Evolutionary conservation across 2,888 invertebrate genomes (phyloP), one percentile per base, ranked within the genome.

Genomic region (Myathropa florea): DNA sequence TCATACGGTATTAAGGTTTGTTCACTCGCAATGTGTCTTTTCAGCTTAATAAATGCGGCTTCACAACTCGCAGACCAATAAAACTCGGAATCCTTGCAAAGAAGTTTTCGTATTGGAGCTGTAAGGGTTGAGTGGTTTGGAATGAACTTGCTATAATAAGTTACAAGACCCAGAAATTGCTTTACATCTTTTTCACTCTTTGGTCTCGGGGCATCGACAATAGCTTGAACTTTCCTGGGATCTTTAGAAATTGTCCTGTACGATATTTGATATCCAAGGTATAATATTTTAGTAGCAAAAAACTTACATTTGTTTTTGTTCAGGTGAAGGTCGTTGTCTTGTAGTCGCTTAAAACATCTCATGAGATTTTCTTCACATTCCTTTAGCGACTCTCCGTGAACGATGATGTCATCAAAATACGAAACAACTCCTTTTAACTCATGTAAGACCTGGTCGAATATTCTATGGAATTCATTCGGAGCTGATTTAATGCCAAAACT

Each of bases 401-500:
- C 12, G 36, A 36, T 36, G 10, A 36, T 14, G 14, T 36, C 36
- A 12, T 36, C 36, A 3, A 36, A 12, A 12, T 36, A 36, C 10
- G 36, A 36, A 36, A 36, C 36, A 10, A 36, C 12, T 14, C 36
- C 36, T 12, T 36, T 36, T 36, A 36, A 36, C 36, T n/a, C 12
- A 3, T 36, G 36, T 10, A 36, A 36, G 14, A 36, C 36, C 3
- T 36, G 36, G 36, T n/a, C 26, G 68, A 33, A 23, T 18, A 88
- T 78, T 60, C 67, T 36, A 21, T 80, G 30, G 46, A 83, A 84
- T 21, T 82, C 76, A 23, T 55, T 79, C 10, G 85, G 71, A 30
- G 84, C 75, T 30, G 81, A 75, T 57, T 84, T 88, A 4, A 81
- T 65, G 12, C 82, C 68, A 36, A 86, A 86, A 14, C 59, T 68